Conservation (phyloP, 2,113 vertebrate species). For the Vombatus ursinus region DNA sequence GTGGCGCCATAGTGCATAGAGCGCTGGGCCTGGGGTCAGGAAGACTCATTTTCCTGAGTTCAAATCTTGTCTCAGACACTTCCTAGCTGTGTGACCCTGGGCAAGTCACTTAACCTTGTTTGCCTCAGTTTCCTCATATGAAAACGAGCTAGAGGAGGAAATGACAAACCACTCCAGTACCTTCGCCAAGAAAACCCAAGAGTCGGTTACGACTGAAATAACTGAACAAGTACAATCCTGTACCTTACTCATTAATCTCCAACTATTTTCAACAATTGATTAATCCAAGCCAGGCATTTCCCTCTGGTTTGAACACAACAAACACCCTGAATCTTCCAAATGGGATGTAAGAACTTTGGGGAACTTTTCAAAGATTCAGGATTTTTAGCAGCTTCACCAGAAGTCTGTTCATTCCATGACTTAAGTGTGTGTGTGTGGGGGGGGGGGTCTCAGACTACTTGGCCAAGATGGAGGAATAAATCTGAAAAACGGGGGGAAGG, state of each 20-base stretch:
- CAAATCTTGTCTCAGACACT: background rate
- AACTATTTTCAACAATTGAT: background rate
- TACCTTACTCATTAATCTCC: background rate
- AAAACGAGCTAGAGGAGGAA: background rate
- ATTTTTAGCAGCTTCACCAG: background rate
- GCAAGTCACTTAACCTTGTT: background rate
- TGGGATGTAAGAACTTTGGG: background rate
- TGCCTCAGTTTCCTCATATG: background rate
- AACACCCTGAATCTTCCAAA: background rate
- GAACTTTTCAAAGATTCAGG: background rate
- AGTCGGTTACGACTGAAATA: background rate
- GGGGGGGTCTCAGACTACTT: background rate
- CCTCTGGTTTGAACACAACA: background rate
- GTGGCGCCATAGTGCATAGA: background rate
- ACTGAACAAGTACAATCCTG: background rate
- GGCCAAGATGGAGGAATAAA: background rate
- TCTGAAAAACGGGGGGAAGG: background rate
- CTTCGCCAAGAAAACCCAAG: background rate
- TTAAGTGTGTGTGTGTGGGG: background rate
- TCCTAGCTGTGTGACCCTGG: background rate
- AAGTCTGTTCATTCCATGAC: background rate
- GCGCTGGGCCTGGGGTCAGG: rapidly evolving
- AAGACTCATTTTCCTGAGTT: background rate
- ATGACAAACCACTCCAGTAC: background rate
- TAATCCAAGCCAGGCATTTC: background rate